These are phyloP conservation scores for Archilochus colubris DNA, from an alignment of 2,113 vertebrate species.

Conservation along the genomic window DNA sequence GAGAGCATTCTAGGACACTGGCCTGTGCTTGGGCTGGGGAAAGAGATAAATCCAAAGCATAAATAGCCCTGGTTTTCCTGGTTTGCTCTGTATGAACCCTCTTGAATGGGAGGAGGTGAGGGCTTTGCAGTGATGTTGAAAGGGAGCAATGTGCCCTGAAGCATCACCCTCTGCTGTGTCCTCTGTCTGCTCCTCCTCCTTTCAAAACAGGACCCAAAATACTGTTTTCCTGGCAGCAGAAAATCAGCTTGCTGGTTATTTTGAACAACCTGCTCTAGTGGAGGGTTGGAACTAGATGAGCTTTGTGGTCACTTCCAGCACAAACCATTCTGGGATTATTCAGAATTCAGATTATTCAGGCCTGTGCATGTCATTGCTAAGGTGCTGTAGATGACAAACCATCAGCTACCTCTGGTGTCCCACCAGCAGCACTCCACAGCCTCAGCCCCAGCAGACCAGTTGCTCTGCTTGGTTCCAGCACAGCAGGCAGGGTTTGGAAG, in stretches of 20 bases:
- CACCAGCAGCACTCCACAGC: neutral
- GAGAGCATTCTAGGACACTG: too few species aligned
- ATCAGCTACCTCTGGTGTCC: accelerated
- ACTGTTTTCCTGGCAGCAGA: neutral
- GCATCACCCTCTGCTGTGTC: neutral
- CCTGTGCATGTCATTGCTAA: neutral
- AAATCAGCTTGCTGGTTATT: neutral
- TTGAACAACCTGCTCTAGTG: too few species aligned
- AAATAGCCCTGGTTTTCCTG: neutral
- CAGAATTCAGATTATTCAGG: too few species aligned
- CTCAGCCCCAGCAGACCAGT: neutral
- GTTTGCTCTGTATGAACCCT: accelerated
- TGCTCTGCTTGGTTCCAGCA: neutral
- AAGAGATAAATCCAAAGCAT: too few species aligned
- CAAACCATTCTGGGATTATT: too few species aligned
- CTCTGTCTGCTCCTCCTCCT: neutral
- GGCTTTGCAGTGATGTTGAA: neutral
- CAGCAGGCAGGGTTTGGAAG: neutral
- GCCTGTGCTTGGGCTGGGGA: neutral
- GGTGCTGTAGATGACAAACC: neutral
- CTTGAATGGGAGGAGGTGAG: neutral
- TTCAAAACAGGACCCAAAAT: neutral
- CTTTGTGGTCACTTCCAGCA: too few species aligned
- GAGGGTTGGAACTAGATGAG: too few species aligned
- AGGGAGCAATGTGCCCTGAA: accelerated